phyloP scores from a whole-genome alignment of 2,888 invertebrate genomes.

The Adelognathus sp. region DNA sequence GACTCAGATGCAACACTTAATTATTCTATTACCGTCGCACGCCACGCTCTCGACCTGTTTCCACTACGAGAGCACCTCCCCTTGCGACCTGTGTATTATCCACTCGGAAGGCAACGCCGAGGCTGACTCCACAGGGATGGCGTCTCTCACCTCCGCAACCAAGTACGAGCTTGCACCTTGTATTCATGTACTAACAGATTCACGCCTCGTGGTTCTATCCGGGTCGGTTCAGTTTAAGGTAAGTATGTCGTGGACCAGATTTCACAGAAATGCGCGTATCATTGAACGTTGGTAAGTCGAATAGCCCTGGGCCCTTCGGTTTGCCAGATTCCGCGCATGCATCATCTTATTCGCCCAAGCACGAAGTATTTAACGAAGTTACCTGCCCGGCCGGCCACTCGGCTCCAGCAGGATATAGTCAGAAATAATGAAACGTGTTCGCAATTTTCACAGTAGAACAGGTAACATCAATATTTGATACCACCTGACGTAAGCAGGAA shows the following conservation, averaged over 20 bases:
- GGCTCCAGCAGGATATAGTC: too few relatives aligned
- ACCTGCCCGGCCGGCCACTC: neutral
- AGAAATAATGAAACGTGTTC: neutral
- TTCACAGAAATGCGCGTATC: neutral
- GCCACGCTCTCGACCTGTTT: conserved; percentile 1
- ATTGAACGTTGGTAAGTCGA: neutral
- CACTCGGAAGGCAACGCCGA: conserved; percentile 10
- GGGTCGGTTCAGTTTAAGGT: neutral
- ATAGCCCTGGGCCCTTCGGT: neutral
- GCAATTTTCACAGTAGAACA: neutral
- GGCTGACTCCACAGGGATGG: conserved; percentile 30
- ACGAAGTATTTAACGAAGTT: neutral
- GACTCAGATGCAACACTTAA: conserved; percentile 59
- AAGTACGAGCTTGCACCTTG: conserved; percentile 27
- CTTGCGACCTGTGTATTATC: conserved; percentile 29
- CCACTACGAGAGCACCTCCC: conserved; percentile 6
- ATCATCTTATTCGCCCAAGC: neutral
- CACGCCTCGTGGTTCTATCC: neutral
- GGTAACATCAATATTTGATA: neutral
- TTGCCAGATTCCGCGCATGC: neutral
- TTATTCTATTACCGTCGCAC: conserved; percentile 62
- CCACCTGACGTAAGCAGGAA: too few relatives aligned
- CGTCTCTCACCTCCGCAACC: conserved; percentile 30
- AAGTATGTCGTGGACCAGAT: neutral
- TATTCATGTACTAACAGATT: conserved; percentile 21